Conservation (phyloP, 2,888 invertebrate species). For the Malthinus seriepunctatus region DNA sequence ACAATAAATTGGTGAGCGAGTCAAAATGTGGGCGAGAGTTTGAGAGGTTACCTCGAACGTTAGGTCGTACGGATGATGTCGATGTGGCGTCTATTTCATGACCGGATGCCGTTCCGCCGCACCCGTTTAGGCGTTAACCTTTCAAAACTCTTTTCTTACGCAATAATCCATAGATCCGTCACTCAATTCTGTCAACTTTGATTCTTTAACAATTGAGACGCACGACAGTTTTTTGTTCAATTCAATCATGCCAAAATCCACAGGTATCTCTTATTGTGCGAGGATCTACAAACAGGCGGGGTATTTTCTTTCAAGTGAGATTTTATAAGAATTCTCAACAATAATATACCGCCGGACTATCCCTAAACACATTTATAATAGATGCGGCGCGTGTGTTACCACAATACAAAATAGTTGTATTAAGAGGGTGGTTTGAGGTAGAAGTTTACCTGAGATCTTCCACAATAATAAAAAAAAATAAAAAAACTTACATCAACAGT, state of each 20-base stretch:
- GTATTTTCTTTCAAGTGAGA: slow-evolving; percentile 28
- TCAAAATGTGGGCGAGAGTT: slow-evolving; percentile 8
- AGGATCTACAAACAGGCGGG: slow-evolving; percentile 21
- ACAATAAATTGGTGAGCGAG: not conserved
- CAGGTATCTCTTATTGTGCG: slow-evolving; percentile 24
- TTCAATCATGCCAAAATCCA: slow-evolving; percentile 15
- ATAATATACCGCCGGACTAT: slow-evolving; percentile 37
- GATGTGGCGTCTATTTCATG: slow-evolving; percentile 24
- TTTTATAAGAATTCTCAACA: slow-evolving; percentile 21
- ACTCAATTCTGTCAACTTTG: slow-evolving; percentile 30
- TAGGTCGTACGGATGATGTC: slow-evolving; percentile 18
- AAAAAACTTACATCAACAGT: no score
- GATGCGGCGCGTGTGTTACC: slow-evolving; percentile 9
- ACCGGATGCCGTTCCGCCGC: slow-evolving; percentile 32
- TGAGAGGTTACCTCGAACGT: slow-evolving; percentile 8
- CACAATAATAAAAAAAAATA: no score
- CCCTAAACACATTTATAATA: slow-evolving; percentile 7
- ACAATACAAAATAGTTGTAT: not conserved
- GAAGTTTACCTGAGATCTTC: not conserved
- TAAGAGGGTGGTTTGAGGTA: not conserved
- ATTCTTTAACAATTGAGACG: slow-evolving; percentile 29
- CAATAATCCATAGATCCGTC: slow-evolving; percentile 32
- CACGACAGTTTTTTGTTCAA: slow-evolving; percentile 24
- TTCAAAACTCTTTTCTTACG: slow-evolving; percentile 23
- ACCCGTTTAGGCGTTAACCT: slow-evolving; percentile 30